A percentile compares a stretch with the other conserved stretches of the same genome.
Conservation (phyloP, 2,888 invertebrate species). For the Psococerastis gibbosa region DNA sequence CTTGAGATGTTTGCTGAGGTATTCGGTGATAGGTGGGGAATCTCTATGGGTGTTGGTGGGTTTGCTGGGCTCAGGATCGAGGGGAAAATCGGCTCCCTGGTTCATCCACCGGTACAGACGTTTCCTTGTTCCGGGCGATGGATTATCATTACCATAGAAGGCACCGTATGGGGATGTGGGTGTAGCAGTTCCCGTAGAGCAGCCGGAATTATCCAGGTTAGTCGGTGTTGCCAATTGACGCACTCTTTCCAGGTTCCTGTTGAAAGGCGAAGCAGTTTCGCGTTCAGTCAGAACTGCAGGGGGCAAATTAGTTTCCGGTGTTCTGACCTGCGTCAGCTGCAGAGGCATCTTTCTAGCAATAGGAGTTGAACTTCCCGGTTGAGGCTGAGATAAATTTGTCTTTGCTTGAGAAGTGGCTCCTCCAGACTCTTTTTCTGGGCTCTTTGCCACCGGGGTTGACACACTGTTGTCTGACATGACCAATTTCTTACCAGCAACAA, state of each 20-base stretch:
- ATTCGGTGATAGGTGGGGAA: background rate
- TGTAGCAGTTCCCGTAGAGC: background rate
- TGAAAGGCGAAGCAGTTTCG: background rate
- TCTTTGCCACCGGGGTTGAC: background rate
- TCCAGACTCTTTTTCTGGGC: too few relatives aligned
- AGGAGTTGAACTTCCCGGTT: too few relatives aligned
- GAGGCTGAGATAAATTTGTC: too few relatives aligned
- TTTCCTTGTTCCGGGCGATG: conserved; percentile 8
- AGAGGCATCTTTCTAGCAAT: background rate
- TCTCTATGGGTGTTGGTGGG: conserved; percentile 7
- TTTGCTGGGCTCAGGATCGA: background rate
- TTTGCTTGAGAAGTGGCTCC: too few relatives aligned
- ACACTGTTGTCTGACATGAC: background rate
- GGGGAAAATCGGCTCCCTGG: conserved; percentile 5
- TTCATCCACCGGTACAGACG: conserved; percentile 7
- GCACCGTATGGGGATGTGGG: conserved; percentile 1
- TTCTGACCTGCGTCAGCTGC: background rate
- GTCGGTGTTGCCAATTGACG: background rate
- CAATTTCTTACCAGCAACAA: background rate
- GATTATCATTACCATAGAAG: conserved; percentile 8
- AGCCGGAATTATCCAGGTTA: background rate
- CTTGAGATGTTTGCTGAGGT: background rate
- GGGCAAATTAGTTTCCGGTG: background rate
- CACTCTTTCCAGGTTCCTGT: background rate
- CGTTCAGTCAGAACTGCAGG: background rate